Evolutionary conservation across 2,113 vertebrate species (phyloP), one percentile per base, ranked within the genome.

Genomic region (Pachyramphus minor): DNA sequence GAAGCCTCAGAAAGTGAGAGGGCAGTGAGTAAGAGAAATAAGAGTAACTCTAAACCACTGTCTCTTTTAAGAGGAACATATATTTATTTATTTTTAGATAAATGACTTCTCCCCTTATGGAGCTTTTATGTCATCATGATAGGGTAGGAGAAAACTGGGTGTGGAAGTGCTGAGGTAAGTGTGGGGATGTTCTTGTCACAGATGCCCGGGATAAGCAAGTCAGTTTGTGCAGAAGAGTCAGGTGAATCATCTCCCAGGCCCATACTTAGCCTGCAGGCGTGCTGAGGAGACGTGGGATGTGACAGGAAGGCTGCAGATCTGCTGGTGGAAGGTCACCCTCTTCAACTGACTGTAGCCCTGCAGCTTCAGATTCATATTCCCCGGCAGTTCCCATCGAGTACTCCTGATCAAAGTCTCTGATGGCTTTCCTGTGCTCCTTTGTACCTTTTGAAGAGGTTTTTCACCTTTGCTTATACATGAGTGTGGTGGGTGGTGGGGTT

Each of bases 1-100:
- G 75, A 80, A 80, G 33, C 17, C 59, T 77, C 42, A 33, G 66
- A 72, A 89, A 56, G 90, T 77, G 85, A 84, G 82, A 89, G 49
- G 63, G 33, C 23, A 25, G 71, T 18, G 20, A 66, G 13, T 31
- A 66, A n/a, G n/a, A 56, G 78, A 66, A 69, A 33, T 42, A 88
- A 64, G 8, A 71, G 30, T 33, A 47, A 47, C 14, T 58, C 11
- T 28, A 58, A 50, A 21, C 27, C 24, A 17, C 8, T 2, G 1
- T 20, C 2, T 66, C 68, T 77, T 18, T 12, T 13, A 18, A 24
- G 47, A 60, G 41, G 8, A 60, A 9, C 4, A 3, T 5, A 24
- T 37, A 4, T 35, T 73, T 94, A 33, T 55, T 16, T 24, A 4
- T 53, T 64, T 74, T 37, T 30, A 41, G 41, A 49, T 90, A 73